Conservation (phyloP, 2,797 vertebrate genomes). For the Orestias chungarensis region DNA sequence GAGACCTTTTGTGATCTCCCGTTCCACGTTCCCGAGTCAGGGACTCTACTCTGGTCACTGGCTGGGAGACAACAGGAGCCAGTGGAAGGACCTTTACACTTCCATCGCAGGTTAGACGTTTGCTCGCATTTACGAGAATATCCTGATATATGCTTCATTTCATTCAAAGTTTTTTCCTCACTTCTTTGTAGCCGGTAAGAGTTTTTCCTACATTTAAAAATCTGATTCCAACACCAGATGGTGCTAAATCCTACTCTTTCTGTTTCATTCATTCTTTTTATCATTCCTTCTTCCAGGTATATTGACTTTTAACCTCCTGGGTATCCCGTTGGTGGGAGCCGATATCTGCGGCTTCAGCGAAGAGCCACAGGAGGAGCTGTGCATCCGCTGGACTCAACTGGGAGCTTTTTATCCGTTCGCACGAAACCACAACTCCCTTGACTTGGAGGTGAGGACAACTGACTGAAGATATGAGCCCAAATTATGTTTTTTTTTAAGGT, state of each 20-base stretch:
- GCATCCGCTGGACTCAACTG: conserved; percentile 89
- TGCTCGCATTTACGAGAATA: neutral
- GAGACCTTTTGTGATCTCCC: conserved; percentile 88
- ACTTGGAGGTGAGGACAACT: conserved; percentile 68
- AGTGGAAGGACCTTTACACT: conserved; percentile 87
- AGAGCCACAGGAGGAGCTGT: conserved; percentile 86
- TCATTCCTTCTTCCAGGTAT: conserved; percentile 73
- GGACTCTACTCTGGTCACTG: conserved; percentile 89
- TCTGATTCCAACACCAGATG: neutral
- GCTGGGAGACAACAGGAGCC: conserved; percentile 89
- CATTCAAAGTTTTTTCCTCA: too few relatives aligned
- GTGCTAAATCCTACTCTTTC: neutral
- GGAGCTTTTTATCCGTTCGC: conserved; percentile 90
- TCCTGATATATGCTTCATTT: too few relatives aligned
- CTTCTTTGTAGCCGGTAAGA: too few relatives aligned
- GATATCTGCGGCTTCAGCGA: conserved; percentile 88
- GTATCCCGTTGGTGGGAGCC: conserved; percentile 86
- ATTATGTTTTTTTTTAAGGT: too few relatives aligned
- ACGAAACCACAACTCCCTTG: conserved; percentile 87
- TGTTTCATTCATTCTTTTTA: neutral
- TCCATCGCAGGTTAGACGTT: conserved; percentile 84
- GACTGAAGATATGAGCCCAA: too few relatives aligned
- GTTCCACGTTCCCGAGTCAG: conserved; percentile 91
- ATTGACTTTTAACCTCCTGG: conserved; percentile 89
- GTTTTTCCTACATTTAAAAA: neutral